Evolutionary conservation across 2,888 invertebrate species (phyloP), one percentile per base, ranked within the genome.

Genomic region (Acleris cristana): DNA sequence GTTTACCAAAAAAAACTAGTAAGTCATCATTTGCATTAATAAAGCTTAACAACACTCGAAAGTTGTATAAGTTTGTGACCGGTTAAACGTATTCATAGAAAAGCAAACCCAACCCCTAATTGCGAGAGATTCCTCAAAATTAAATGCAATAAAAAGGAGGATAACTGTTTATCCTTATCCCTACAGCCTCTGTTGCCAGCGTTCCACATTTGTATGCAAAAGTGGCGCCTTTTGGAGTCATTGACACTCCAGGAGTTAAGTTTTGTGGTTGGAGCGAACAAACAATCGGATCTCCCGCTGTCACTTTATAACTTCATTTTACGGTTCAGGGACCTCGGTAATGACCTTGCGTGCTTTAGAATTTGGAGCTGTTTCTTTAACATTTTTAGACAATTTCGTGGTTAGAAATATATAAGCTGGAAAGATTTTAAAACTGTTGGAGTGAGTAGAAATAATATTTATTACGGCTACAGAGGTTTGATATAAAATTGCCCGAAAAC

Each of bases 281-380:
- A 67, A 67, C 67, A 67, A 67, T 67, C 63, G 63, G 53, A 34
- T 21, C 57, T 66, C 65, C 61, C 55, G 56, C 62, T 57, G 57
- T 56, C 64, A 67, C 52, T 69, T 69, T 70, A 70, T 70, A 62
- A 65, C 70, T 69, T 70, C 69, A 70, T 70, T 70, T 70, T 70
- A 63, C 70, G 70, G 65, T 63, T 45, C 58, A 62, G 23, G 55
- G 53, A 30, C 34, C 52, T 21, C 44, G 21, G 68, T 68, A 70
- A 70, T 68, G 70, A 67, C 70, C 67, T 70, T 65, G 55, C 56
- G 56, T 57, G 61, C 57, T 61, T 61, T 58, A 52, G 66, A 59
- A 52, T 58, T 48, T 26, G 57, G 52, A 30, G 48, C 18, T 8
- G 48, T 48, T 48, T 48, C 48, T 48, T 48, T 48, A 45, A 14